A percentile compares a stretch with the other conserved stretches of the same genome.
These are phyloP conservation scores for Tortrix viridana DNA, from an alignment of 2,888 invertebrate species.

Conservation along the genomic window DNA sequence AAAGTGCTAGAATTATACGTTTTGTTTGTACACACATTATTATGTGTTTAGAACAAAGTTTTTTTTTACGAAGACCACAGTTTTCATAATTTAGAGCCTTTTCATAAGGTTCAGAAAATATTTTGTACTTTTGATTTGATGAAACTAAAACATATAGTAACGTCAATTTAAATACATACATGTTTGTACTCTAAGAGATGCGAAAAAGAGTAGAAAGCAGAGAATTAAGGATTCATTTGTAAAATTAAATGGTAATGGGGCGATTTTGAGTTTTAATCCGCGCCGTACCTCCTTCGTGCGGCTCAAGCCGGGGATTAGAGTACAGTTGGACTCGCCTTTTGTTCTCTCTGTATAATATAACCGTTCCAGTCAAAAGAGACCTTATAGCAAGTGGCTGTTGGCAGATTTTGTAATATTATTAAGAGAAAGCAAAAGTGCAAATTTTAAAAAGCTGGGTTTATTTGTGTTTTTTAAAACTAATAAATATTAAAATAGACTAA, in stretches of 20 bases:
- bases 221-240: constrained; percentile 77
- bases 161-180: background rate
- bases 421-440: background rate
- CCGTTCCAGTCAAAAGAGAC: no score
- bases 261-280: constrained; percentile 73
- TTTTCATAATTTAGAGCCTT: no score
- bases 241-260: constrained; percentile 79
- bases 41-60: no score
- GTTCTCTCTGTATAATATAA: background rate
- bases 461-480: background rate
- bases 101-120: background rate
- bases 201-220: constrained; percentile 59
- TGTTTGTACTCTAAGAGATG: background rate
- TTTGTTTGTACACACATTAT: no score
- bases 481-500: constrained; percentile 1
- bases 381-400: no score
- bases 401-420: no score
- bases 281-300: constrained; percentile 60
- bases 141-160: background rate
- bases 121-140: background rate
- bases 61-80: no score
- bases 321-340: constrained; percentile 46
- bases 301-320: constrained; percentile 60
- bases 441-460: background rate
- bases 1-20: no score